Evolutionary conservation across 2,888 invertebrate species (phyloP).

Genomic region (Ischnus inquisitorius): DNA sequence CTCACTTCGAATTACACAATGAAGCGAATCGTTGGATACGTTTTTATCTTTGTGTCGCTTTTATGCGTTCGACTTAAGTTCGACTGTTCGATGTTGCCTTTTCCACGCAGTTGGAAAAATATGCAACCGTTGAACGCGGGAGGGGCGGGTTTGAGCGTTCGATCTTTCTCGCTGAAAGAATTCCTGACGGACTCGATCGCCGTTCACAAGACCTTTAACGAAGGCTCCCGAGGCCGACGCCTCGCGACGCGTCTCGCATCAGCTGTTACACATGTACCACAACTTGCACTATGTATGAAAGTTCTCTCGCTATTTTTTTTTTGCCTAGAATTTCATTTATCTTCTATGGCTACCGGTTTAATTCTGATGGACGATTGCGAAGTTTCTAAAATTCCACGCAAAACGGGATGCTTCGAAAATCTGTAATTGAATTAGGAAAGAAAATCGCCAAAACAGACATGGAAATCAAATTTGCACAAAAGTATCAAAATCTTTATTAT

Average conservation of each 20-base stretch:
- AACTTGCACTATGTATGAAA: conserved; percentile 6
- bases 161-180: conserved; percentile 52
- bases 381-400: conserved; percentile 63
- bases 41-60: not conserved
- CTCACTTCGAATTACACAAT: too few species aligned
- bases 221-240: conserved; percentile 65
- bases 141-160: conserved; percentile 39
- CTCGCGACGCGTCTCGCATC: conserved; percentile 67
- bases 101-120: conserved; percentile 1
- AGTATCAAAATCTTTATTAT: too few species aligned
- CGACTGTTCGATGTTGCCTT: not conserved
- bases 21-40: not conserved
- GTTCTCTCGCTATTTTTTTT: conserved; percentile 9
- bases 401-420: not conserved
- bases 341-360: not conserved
- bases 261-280: conserved; percentile 58
- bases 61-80: not conserved
- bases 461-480: too few species aligned
- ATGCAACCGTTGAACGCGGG: conserved; percentile 27
- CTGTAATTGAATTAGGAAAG: too few species aligned
- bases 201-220: conserved; percentile 72
- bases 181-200: conserved; percentile 59
- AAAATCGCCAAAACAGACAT: too few species aligned
- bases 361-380: not conserved
- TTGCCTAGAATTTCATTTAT: not conserved